Conservation (phyloP, 92 coral and sea anemone genomes). For the Siderastrea radians region DNA sequence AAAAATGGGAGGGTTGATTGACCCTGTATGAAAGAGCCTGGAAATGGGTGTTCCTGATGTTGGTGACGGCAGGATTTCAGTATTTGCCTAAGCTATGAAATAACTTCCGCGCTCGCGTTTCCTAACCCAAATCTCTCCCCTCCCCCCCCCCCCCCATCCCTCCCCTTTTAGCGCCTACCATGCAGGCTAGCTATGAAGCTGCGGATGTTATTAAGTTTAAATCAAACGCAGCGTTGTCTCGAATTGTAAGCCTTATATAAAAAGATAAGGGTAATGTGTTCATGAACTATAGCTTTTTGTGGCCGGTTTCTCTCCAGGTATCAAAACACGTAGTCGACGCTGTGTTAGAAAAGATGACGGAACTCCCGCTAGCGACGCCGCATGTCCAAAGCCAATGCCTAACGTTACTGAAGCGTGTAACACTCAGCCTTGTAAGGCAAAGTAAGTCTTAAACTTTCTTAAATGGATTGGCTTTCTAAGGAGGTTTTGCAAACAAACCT, state of each 20-base stretch:
- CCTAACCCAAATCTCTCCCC: too few species aligned
- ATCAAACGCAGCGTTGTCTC: too few species aligned
- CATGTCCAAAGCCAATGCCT: slow-evolving; percentile 20
- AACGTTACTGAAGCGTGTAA: slow-evolving; percentile 15
- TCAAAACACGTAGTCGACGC: neutral
- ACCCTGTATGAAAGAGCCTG: too few species aligned
- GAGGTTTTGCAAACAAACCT: neutral
- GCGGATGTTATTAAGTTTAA: too few species aligned
- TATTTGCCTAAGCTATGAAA: too few species aligned
- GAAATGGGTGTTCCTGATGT: too few species aligned
- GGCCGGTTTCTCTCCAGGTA: neutral
- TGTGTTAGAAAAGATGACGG: slow-evolving; percentile 28
- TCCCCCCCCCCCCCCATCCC: too few species aligned
- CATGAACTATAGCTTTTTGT: neutral
- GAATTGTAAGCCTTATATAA: neutral
- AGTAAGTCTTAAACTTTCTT: slow-evolving; percentile 9
- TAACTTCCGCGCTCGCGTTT: too few species aligned
- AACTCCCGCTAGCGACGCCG: slow-evolving; percentile 8
- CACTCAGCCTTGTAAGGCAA: slow-evolving; percentile 28
- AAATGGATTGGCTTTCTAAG: neutral
- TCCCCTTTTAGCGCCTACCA: too few species aligned
- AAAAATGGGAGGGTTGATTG: too few species aligned
- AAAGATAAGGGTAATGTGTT: neutral
- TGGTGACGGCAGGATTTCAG: too few species aligned
- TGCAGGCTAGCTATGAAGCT: too few species aligned